A percentile compares a stretch with the other conserved stretches of the same genome.
These are phyloP conservation scores for Apis dorsata DNA, from an alignment of 1,140 invertebrate species.

Conservation along the genomic window DNA sequence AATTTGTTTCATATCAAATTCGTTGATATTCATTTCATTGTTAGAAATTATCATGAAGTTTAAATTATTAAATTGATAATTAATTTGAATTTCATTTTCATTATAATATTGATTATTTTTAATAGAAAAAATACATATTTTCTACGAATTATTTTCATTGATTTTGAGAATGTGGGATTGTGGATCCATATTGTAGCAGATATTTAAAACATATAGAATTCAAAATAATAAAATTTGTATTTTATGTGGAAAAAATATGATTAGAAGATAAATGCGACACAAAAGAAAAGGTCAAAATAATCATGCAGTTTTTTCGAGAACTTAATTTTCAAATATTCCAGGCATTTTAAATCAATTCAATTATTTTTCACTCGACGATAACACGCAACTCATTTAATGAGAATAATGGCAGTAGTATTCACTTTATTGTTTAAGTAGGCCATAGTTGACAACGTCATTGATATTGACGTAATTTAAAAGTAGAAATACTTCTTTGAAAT, in stretches of 20 bases:
- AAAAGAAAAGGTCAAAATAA: constrained; percentile 16
- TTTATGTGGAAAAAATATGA: too few species aligned
- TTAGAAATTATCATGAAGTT: not conserved
- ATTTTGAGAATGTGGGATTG: not conserved
- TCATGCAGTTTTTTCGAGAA: not conserved
- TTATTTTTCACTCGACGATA: constrained; percentile 25
- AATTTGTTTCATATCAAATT: not conserved
- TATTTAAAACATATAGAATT: not conserved
- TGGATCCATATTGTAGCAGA: too few species aligned
- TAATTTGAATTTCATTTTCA: not conserved
- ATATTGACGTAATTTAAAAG: not conserved
- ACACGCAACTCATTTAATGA: not conserved
- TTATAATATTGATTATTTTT: not conserved
- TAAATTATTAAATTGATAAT: not conserved
- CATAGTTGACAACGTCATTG: not conserved
- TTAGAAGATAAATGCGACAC: too few species aligned
- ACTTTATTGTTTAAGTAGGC: not conserved
- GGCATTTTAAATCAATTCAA: constrained; percentile 34
- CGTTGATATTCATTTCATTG: not conserved
- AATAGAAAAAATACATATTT: not conserved
- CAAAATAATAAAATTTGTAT: too few species aligned
- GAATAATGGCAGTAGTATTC: not conserved
- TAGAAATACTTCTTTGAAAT: not conserved
- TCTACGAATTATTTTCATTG: not conserved
- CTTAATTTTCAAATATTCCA: constrained; percentile 8